Conservation (phyloP, 2,888 invertebrate species). For the Mystacides longicornis region DNA sequence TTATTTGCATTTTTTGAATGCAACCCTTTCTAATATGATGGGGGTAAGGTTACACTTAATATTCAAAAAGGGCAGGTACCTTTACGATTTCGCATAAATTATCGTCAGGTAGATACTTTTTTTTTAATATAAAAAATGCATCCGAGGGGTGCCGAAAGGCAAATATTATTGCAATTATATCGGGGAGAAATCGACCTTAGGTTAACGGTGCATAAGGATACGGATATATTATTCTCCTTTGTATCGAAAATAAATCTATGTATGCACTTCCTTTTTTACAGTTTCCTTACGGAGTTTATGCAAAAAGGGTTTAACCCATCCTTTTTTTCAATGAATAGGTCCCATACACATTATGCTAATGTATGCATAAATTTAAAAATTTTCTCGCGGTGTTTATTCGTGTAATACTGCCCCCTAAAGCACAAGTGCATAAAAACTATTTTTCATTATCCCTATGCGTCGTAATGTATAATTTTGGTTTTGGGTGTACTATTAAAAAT, state of each 20-base stretch:
- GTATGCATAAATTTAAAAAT: constrained; percentile 48
- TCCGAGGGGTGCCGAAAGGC: constrained; percentile 22
- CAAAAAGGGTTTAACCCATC: constrained; percentile 51
- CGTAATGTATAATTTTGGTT: constrained; percentile 12
- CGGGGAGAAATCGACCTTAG: constrained; percentile 20
- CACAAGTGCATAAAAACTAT: not conserved
- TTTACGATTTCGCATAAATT: constrained; percentile 53
- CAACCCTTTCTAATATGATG: constrained; percentile 46
- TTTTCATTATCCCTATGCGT: not conserved
- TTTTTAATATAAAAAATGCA: constrained; percentile 22
- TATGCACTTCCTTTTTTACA: constrained; percentile 21
- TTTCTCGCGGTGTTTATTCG: constrained; percentile 28
- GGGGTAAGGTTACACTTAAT: constrained; percentile 54
- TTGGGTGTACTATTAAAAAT: not conserved
- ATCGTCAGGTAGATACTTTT: constrained; percentile 51
- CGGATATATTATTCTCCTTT: constrained; percentile 17
- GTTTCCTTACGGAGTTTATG: constrained; percentile 49
- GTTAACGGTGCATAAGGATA: constrained; percentile 20
- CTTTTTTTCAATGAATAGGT: constrained; percentile 53
- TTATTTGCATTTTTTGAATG: constrained; percentile 49
- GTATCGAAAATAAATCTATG: constrained; percentile 17
- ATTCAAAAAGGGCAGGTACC: constrained; percentile 53
- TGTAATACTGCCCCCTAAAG: constrained; percentile 11
- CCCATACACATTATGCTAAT: constrained; percentile 54
- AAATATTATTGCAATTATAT: constrained; percentile 20